Evolutionary conservation across 2,797 vertebrate species (phyloP).

Genomic region (Sebastolobus alascanus): DNA sequence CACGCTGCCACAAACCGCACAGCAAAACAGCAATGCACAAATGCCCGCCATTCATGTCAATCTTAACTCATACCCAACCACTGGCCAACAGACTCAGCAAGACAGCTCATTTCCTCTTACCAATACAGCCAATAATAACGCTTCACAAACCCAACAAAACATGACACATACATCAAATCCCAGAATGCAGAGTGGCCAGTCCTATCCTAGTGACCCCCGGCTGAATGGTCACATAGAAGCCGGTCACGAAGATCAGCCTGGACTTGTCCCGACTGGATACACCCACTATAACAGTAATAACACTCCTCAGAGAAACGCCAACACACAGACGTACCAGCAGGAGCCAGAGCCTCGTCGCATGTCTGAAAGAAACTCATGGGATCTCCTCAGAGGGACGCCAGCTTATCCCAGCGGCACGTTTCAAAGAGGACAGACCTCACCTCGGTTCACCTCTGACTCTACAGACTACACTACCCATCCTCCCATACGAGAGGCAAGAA

Average conservation of each 20-base stretch:
- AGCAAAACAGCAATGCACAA: conserved; percentile 60
- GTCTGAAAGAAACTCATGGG: conserved; percentile 66
- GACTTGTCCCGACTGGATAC: conserved; percentile 71
- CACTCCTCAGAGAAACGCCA: conserved; percentile 51
- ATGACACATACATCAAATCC: conserved; percentile 16
- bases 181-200: conserved; percentile 44
- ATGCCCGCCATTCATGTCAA: conserved; percentile 84
- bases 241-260: conserved; percentile 19
- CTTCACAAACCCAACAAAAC: conserved; percentile 42
- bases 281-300: conserved; percentile 64
- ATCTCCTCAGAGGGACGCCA: conserved; percentile 80
- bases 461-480: conserved; percentile 61
- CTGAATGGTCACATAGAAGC: conserved; percentile 14
- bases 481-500: conserved; percentile 29
- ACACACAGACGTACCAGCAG: conserved; percentile 68
- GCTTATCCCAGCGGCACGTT: conserved; percentile 71
- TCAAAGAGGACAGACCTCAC: conserved; percentile 26
- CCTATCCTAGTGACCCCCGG: conserved; percentile 13
- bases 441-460: conserved; percentile 48
- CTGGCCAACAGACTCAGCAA: conserved; percentile 53
- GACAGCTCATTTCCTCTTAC: conserved; percentile 28
- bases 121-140: conserved; percentile 24
- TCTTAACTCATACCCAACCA: conserved; percentile 74
- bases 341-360: conserved; percentile 22
- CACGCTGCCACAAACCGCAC: conserved; percentile 58